These are phyloP conservation scores for Conus ventricosus DNA, from an alignment of 1,140 invertebrate species.

Conservation along the genomic window DNA sequence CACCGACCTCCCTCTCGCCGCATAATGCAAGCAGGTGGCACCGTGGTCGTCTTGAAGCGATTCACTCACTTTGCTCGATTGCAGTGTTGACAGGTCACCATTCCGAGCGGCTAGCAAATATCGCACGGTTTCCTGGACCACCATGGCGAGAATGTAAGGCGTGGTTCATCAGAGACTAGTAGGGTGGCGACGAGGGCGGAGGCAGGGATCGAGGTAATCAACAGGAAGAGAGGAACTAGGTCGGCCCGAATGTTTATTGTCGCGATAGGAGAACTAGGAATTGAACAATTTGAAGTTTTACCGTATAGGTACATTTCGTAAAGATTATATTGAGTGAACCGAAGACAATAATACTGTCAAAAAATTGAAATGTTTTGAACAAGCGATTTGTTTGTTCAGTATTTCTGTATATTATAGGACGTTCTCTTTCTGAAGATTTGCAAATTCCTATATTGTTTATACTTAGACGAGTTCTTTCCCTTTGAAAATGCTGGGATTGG, in stretches of 20 bases:
- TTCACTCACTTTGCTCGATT: constrained; percentile 43
- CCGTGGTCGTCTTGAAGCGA: constrained; percentile 65
- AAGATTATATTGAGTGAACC: no score
- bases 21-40: constrained; percentile 75
- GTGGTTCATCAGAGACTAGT: neutral
- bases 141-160: constrained; percentile 4
- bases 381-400: no score
- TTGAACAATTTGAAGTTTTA: neutral
- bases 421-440: no score
- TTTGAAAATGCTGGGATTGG: no score
- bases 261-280: neutral
- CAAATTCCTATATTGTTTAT: no score
- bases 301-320: neutral
- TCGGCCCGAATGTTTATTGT: constrained; percentile 1
- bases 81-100: constrained; percentile 30
- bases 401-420: no score
- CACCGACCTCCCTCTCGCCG: constrained; percentile 71
- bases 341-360: no score
- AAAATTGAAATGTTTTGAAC: no score
- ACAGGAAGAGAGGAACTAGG: constrained; percentile 21
- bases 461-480: no score
- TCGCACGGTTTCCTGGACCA: constrained; percentile 19
- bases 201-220: neutral
- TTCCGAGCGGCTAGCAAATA: constrained; percentile 33
- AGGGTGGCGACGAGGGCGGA: neutral